Evolutionary conservation across 2,888 invertebrate genomes (phyloP).

Genomic region (Eristalis pertinax): DNA sequence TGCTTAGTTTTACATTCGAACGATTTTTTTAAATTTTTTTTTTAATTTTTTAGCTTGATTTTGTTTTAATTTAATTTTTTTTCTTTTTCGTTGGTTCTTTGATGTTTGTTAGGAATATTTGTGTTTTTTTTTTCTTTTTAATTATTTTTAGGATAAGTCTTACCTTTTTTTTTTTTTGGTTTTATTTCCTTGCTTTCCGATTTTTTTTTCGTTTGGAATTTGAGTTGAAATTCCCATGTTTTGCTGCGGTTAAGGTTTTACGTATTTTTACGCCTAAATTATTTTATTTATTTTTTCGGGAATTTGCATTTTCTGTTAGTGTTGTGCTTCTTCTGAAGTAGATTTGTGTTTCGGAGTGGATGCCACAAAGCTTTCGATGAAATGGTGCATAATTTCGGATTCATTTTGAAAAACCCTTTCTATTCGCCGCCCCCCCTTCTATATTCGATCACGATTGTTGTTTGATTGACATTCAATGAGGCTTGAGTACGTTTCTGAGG

Average conservation of each 20-base stretch:
- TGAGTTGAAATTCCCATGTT: not conserved
- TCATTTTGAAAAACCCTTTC: too few species aligned
- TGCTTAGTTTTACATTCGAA: constrained; percentile 31
- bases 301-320: not conserved
- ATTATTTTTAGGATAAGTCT: not conserved
- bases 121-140: constrained; percentile 11
- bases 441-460: too few species aligned
- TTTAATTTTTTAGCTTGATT: not conserved
- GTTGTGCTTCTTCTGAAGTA: not conserved
- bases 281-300: not conserved
- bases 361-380: not conserved
- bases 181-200: not conserved
- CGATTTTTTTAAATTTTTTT: not conserved
- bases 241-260: constrained; percentile 33
- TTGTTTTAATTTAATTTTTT: constrained; percentile 39
- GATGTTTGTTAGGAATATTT: constrained; percentile 39
- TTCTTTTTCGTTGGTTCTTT: constrained; percentile 28
- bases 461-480: too few species aligned
- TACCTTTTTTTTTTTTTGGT: not conserved
- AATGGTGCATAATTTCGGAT: constrained; percentile 2
- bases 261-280: not conserved
- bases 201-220: not conserved
- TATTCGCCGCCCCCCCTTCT: too few species aligned
- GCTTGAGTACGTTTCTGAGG: too few species aligned
- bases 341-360: not conserved